A percentile compares a stretch with the other conserved stretches of the same genome.
phyloP scores from a whole-genome alignment of 2,797 vertebrate genomes.

The Pseudotriccus pelzelni region DNA sequence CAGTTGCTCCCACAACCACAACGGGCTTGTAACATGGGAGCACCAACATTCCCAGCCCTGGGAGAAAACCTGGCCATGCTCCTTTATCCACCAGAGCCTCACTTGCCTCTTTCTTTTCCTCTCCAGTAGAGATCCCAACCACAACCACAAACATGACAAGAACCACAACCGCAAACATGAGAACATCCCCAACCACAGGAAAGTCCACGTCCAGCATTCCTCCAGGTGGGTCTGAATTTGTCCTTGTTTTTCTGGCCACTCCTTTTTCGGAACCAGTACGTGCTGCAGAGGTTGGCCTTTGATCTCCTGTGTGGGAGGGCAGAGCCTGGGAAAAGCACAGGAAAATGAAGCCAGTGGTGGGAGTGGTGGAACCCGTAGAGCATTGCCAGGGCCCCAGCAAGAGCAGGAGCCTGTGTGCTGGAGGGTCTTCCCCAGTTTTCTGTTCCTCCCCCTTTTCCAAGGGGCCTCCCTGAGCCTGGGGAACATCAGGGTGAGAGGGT shows the following conservation, averaged over 20 bases:
- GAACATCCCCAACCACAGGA: too few relatives aligned
- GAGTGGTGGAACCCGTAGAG: accelerated
- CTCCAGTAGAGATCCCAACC: too few relatives aligned
- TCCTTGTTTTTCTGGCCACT: accelerated
- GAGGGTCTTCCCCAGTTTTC: accelerated
- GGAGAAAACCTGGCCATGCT: too few relatives aligned
- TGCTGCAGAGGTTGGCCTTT: accelerated
- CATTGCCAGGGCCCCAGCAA: accelerated
- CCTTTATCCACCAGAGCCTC: too few relatives aligned
- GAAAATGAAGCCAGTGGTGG: accelerated
- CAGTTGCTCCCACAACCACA: too few relatives aligned
- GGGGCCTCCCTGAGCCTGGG: neutral
- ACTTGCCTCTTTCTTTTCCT: too few relatives aligned
- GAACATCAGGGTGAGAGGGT: neutral
- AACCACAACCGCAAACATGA: too few relatives aligned
- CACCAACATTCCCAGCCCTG: too few relatives aligned
- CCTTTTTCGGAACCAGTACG: accelerated
- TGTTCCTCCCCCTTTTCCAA: neutral
- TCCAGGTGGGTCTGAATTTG: neutral
- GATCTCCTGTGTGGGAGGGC: accelerated
- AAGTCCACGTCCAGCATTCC: too few relatives aligned
- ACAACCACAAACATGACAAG: too few relatives aligned
- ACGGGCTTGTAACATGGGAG: too few relatives aligned
- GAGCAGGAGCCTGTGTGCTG: accelerated
- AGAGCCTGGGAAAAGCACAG: accelerated